Conservation (phyloP, 2,113 vertebrate genomes). For the Tamias sibiricus region DNA sequence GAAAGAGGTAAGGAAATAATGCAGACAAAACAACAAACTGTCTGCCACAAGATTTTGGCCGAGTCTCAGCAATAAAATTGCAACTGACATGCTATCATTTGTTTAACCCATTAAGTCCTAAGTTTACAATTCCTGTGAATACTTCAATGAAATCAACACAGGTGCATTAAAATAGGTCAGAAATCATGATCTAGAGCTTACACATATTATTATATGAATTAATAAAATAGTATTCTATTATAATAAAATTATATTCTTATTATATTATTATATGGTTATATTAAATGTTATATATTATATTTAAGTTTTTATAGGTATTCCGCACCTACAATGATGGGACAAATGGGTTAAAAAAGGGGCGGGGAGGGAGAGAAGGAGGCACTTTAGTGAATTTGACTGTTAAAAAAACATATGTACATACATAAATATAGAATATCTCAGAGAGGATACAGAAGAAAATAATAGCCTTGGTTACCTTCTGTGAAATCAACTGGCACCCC, state of each 20-base stretch:
- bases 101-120: neutral
- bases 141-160: too few species aligned
- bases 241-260: too few species aligned
- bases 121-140: too few species aligned
- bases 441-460: slow-evolving; percentile 17
- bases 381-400: neutral
- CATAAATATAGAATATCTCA: neutral
- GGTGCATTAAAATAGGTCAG: too few species aligned
- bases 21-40: neutral
- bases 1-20: neutral
- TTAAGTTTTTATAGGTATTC: too few species aligned
- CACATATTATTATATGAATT: too few species aligned
- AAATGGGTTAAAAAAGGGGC: neutral
- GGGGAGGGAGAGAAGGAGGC: too few species aligned
- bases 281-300: too few species aligned
- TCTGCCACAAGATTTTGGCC: neutral
- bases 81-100: neutral
- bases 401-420: neutral
- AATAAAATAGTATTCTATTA: too few species aligned
- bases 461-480: neutral
- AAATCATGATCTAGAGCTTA: too few species aligned
- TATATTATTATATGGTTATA: too few species aligned
- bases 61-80: slow-evolving; percentile 21
- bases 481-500: neutral
- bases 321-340: too few species aligned